Evolutionary conservation across 2,113 vertebrate species (phyloP).

Genomic region (Psophia crepitans): DNA sequence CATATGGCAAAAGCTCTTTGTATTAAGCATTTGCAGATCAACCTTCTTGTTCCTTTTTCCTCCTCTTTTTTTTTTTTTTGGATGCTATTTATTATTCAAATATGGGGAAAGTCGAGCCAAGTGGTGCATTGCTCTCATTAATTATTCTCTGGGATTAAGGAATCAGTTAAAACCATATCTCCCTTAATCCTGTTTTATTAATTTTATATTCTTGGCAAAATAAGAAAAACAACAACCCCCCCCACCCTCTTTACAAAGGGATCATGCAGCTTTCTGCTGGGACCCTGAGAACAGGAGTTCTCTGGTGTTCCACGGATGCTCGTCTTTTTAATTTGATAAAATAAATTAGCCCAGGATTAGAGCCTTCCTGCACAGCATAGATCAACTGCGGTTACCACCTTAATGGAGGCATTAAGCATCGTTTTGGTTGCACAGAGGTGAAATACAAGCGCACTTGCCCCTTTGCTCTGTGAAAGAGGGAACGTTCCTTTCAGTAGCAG

Average conservation of each 20-base stretch:
- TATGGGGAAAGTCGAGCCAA: constrained; percentile 53
- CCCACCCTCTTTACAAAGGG: constrained; percentile 63
- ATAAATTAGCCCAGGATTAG: constrained; percentile 80
- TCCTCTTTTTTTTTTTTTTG: background rate
- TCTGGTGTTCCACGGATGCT: constrained; percentile 69
- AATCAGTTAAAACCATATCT: constrained; percentile 72
- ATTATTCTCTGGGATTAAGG: constrained; percentile 80
- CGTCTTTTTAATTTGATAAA: constrained; percentile 78
- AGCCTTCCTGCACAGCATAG: constrained; percentile 22
- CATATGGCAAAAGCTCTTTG: background rate
- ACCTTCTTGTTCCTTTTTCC: background rate
- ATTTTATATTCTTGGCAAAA: constrained; percentile 76
- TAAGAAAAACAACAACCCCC: constrained; percentile 9
- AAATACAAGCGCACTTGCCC: accelerated
- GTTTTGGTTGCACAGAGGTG: background rate
- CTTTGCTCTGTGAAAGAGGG: background rate
- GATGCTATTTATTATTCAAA: constrained; percentile 72
- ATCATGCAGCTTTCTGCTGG: constrained; percentile 68
- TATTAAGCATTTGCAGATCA: background rate
- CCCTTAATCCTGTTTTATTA: constrained; percentile 81
- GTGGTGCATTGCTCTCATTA: constrained; percentile 71
- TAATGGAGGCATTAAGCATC: constrained; percentile 13
- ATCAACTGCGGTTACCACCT: constrained; percentile 19
- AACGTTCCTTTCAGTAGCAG: background rate
- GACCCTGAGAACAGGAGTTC: constrained; percentile 64